These are phyloP conservation scores for Chamaetylas fuelleborni DNA, from an alignment of 2,113 vertebrate genomes.

Conservation along the genomic window DNA sequence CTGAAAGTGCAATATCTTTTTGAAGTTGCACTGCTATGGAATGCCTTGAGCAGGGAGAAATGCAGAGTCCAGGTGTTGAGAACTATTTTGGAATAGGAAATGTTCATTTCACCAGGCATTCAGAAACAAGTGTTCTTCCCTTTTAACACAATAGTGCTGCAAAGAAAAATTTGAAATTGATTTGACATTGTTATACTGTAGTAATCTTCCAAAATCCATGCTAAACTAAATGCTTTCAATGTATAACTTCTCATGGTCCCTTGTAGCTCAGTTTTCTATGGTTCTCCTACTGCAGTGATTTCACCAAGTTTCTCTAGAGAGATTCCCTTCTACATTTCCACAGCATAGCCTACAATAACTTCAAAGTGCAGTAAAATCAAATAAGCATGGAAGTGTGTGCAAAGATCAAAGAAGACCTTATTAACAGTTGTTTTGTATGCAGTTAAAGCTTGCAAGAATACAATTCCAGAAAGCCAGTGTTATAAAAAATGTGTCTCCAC, in stretches of 20 bases:
- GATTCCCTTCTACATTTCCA: constrained; percentile 10
- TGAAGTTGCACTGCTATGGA: background rate
- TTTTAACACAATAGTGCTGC: background rate
- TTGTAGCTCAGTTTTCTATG: background rate
- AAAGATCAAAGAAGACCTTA: constrained; percentile 14
- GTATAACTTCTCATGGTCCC: background rate
- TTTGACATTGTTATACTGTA: background rate
- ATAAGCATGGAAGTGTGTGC: background rate
- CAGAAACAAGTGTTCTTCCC: background rate
- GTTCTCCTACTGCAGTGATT: background rate
- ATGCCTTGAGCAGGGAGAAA: background rate
- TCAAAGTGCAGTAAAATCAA: constrained; percentile 34
- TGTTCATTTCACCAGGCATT: background rate
- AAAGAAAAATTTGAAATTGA: background rate
- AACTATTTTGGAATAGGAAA: background rate
- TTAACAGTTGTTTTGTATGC: background rate
- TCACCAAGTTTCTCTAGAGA: background rate
- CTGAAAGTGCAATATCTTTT: background rate
- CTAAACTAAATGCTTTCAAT: background rate
- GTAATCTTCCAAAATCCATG: constrained; percentile 7
- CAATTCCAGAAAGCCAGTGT: background rate
- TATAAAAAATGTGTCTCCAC: background rate
- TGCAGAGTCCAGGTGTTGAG: background rate
- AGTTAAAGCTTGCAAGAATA: background rate
- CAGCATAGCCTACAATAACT: background rate